Evolutionary conservation across 2,797 vertebrate genomes (phyloP).

Genomic region (Helarctos malayanus): DNA sequence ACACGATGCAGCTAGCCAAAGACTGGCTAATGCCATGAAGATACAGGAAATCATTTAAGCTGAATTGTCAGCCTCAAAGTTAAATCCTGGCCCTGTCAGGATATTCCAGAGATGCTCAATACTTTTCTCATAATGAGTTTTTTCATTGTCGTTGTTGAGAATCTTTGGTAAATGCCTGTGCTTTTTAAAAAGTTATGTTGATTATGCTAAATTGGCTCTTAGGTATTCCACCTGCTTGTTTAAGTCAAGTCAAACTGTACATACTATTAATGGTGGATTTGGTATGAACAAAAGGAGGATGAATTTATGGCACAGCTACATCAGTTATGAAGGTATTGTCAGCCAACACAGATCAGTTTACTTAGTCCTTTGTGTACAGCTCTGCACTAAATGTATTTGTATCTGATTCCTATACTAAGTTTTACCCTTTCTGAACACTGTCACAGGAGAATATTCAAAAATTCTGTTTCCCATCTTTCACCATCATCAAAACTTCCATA

Average conservation of each 20-base stretch:
- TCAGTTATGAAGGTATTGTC: background rate
- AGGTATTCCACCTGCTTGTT: constrained; percentile 29
- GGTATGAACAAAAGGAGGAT: constrained; percentile 12
- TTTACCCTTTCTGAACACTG: constrained; percentile 7
- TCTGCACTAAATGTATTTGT: constrained; percentile 27
- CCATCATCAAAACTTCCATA: background rate
- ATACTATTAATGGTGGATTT: background rate
- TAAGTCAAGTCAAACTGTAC: background rate
- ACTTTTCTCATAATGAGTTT: constrained; percentile 28
- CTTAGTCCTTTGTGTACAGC: constrained; percentile 12
- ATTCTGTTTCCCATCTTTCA: background rate
- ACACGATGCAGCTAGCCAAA: background rate
- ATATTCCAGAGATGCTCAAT: constrained; percentile 37
- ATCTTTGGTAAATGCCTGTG: background rate
- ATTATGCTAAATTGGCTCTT: constrained; percentile 45
- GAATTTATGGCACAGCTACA: constrained; percentile 17
- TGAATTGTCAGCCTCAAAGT: constrained; percentile 26
- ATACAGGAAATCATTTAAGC: constrained; percentile 10
- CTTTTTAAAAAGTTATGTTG: constrained; percentile 42
- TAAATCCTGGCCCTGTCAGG: background rate
- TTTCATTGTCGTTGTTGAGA: background rate
- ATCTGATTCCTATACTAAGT: background rate
- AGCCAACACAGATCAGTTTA: constrained; percentile 41
- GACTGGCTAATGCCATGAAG: background rate
- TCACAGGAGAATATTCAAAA: constrained; percentile 42